A percentile compares a stretch with the other conserved stretches of the same genome.
These are phyloP conservation scores for Artemia sp. DNA, from an alignment of 2,888 invertebrate species.

Conservation along the genomic window DNA sequence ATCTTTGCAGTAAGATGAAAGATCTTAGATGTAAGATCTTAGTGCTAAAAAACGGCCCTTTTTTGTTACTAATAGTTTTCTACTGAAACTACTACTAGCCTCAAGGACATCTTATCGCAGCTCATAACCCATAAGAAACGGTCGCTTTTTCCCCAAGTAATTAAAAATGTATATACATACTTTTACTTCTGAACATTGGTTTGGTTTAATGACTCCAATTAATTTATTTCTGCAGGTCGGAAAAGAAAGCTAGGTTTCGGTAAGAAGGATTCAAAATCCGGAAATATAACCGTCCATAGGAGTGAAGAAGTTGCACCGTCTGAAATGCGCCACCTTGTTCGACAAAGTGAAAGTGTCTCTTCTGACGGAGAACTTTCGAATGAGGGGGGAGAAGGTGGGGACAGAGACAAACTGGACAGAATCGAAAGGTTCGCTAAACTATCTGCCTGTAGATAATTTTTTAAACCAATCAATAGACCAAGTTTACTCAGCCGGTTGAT, in stretches of 20 bases:
- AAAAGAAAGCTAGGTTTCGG: constrained; percentile 87
- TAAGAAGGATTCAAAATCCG: constrained; percentile 83
- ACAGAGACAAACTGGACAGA: constrained; percentile 9
- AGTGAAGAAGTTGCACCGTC: constrained; percentile 92
- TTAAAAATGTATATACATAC: too few species aligned
- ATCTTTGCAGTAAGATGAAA: too few species aligned
- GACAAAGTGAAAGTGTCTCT: constrained; percentile 76
- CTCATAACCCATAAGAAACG: too few species aligned
- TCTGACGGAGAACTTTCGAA: constrained; percentile 62
- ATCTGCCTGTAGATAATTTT: neutral
- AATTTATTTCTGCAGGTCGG: constrained; percentile 46
- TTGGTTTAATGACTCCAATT: neutral
- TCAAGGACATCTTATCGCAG: too few species aligned
- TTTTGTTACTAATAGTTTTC: too few species aligned
- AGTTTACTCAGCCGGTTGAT: neutral
- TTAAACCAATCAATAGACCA: constrained; percentile 4
- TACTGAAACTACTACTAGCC: too few species aligned
- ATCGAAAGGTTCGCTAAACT: constrained; percentile 17
- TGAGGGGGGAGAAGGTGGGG: constrained; percentile 19
- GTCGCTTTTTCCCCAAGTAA: too few species aligned
- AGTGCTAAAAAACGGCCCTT: too few species aligned
- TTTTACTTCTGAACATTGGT: too few species aligned
- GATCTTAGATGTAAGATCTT: too few species aligned
- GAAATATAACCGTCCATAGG: constrained; percentile 72
- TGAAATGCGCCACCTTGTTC: constrained; percentile 49